phyloP scores from a whole-genome alignment of 2,797 vertebrate genomes.

The Amniataba percoides region DNA sequence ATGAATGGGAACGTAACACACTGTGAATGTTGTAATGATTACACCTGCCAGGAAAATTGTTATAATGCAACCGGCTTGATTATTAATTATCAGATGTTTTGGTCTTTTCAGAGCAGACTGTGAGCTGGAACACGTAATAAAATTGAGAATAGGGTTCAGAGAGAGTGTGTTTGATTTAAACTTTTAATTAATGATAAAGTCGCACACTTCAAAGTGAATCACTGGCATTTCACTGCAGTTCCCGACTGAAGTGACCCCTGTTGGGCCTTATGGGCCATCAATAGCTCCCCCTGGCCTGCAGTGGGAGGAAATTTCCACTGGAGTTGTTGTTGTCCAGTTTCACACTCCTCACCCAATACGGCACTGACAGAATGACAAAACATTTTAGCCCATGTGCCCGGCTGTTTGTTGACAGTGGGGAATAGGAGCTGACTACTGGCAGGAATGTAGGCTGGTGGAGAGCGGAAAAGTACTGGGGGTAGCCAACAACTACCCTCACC shows the following conservation, averaged over 20 bases:
- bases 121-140: background rate
- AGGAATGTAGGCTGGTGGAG: slow-evolving; percentile 59
- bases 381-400: slow-evolving; percentile 36
- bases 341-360: slow-evolving; percentile 21
- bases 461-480: slow-evolving; percentile 75
- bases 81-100: slow-evolving; percentile 33
- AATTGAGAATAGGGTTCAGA: background rate
- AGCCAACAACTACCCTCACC: background rate
- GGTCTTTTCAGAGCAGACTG: background rate
- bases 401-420: slow-evolving; percentile 61
- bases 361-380: slow-evolving; percentile 42
- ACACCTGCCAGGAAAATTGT: slow-evolving; percentile 1
- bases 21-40: slow-evolving; percentile 47
- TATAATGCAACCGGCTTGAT: slow-evolving; percentile 19
- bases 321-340: slow-evolving; percentile 55
- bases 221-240: slow-evolving; percentile 14
- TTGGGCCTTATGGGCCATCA: background rate
- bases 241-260: background rate
- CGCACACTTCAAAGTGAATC: background rate
- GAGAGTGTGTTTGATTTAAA: background rate
- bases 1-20: slow-evolving; percentile 30
- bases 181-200: slow-evolving; percentile 16
- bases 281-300: slow-evolving; percentile 31
- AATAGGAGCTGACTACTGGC: slow-evolving; percentile 54
- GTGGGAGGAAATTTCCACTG: slow-evolving; percentile 73